phyloP scores from a whole-genome alignment of 2,113 vertebrate species.

The Herpetotheres cachinnans region DNA sequence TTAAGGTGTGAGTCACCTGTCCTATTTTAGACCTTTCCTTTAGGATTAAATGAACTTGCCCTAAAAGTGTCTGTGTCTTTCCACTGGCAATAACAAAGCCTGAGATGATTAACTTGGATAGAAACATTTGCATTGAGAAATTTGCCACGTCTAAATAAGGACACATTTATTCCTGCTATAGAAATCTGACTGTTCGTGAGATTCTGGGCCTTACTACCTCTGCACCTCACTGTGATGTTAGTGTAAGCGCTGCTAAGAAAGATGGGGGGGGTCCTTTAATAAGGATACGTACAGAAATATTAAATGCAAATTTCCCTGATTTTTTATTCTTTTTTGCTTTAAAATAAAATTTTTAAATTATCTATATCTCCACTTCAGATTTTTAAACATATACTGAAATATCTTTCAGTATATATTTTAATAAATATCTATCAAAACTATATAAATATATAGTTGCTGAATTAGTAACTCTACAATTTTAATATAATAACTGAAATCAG shows the following conservation, averaged over 20 bases:
- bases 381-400: background rate
- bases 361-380: background rate
- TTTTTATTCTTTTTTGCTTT: background rate
- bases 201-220: background rate
- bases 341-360: background rate
- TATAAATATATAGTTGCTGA: background rate
- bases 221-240: background rate
- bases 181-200: background rate
- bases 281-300: background rate
- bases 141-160: background rate
- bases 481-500: background rate
- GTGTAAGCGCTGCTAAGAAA: background rate
- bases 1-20: background rate
- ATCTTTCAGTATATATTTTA: background rate
- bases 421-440: background rate
- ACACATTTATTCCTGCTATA: background rate
- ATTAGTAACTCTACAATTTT: background rate
- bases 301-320: background rate
- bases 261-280: background rate
- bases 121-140: background rate
- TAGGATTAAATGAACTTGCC: background rate
- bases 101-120: background rate
- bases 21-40: background rate
- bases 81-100: background rate
- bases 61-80: background rate